Percentiles rank a stretch among this genome's conserved stretches.
These are phyloP conservation scores for Heliocidaris erythrogramma DNA, from an alignment of 35 echinoderm and acorn worm species.

Conservation along the genomic window DNA sequence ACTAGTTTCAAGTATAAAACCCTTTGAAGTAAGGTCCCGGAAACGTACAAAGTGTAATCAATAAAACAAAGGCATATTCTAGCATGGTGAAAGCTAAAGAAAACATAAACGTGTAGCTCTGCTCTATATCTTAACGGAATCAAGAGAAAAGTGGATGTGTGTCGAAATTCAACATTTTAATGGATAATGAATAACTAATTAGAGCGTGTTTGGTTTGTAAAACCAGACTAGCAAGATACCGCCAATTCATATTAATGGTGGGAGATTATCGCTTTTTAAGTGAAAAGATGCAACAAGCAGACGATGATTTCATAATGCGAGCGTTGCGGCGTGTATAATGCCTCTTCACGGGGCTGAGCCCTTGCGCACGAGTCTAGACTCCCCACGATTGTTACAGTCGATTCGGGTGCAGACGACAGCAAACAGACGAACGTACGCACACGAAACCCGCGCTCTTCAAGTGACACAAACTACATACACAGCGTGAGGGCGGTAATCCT, in stretches of 20 bases:
- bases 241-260: neutral
- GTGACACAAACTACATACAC: constrained; percentile 17
- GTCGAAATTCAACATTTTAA: neutral
- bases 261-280: constrained; percentile 26
- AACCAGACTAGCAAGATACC: constrained; percentile 13
- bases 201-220: neutral
- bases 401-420: neutral
- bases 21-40: neutral
- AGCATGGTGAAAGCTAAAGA: neutral
- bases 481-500: constrained; percentile 23
- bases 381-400: neutral
- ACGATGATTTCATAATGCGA: constrained; percentile 6
- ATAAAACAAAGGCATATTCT: neutral
- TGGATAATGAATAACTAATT: neutral
- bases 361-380: neutral
- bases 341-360: neutral
- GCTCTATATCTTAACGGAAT: neutral
- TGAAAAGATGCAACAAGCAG: constrained; percentile 15
- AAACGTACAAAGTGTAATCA: neutral
- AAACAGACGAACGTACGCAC: neutral
- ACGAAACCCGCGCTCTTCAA: neutral
- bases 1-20: neutral
- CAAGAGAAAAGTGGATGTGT: neutral
- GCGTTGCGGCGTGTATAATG: constrained; percentile 14
- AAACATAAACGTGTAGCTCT: neutral